Percentiles rank a stretch among this genome's conserved stretches.
Evolutionary conservation across 2,113 vertebrate genomes (phyloP).

Genomic region (Camelus dromedarius): DNA sequence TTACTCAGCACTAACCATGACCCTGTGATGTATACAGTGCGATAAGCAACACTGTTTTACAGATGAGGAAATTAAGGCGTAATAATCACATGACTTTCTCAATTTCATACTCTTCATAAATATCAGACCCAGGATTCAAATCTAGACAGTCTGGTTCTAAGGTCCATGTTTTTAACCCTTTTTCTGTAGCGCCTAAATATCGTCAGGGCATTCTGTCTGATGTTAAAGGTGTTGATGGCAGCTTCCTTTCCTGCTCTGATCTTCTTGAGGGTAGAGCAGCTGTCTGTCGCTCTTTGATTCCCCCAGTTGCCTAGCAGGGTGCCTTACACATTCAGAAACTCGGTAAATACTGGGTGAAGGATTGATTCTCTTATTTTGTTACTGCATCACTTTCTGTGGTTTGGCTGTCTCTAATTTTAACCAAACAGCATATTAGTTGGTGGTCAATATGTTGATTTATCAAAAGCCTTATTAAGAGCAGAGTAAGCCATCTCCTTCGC

Average conservation of each 20-base stretch:
- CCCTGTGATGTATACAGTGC: neutral
- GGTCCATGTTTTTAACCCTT: neutral
- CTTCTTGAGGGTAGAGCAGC: neutral
- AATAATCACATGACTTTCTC: neutral
- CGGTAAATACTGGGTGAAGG: neutral
- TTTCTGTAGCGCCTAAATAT: neutral
- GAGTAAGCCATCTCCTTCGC: slow-evolving; percentile 22
- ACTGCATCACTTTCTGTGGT: slow-evolving; percentile 35
- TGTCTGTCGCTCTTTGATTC: neutral
- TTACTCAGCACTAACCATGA: neutral
- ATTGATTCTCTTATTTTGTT: slow-evolving; percentile 60
- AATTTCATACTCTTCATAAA: neutral
- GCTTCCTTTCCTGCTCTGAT: neutral
- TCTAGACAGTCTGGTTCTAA: neutral
- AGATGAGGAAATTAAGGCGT: neutral
- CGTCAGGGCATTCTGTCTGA: neutral
- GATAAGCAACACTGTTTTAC: neutral
- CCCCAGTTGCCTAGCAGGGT: neutral
- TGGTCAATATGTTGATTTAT: slow-evolving; percentile 70
- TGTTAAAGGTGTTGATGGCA: neutral
- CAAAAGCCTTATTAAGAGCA: slow-evolving; percentile 59
- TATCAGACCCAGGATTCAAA: neutral
- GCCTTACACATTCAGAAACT: slow-evolving; percentile 39
- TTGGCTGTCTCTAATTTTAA: slow-evolving; percentile 49
- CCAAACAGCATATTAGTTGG: slow-evolving; percentile 52